Conservation (phyloP, 1,140 invertebrate genomes). For the Nephila pilipes region DNA sequence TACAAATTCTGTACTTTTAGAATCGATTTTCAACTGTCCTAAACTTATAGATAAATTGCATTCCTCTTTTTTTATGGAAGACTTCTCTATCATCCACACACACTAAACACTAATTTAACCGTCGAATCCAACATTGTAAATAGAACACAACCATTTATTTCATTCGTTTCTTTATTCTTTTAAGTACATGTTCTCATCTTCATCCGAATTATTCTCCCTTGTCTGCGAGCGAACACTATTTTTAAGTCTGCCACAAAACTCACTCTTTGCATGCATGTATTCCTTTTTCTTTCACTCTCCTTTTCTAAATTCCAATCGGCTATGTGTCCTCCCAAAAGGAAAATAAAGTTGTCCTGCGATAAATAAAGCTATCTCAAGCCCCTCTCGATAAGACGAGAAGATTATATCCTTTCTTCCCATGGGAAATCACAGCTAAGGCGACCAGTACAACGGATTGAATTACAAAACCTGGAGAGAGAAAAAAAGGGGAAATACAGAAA, state of each 20-base stretch:
- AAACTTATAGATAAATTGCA: too few relatives aligned
- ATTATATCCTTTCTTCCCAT: conserved; percentile 21
- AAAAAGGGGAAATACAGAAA: background rate
- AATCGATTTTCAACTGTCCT: too few relatives aligned
- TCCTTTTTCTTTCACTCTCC: background rate
- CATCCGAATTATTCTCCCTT: background rate
- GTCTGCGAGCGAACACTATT: background rate
- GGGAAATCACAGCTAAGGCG: conserved; percentile 56
- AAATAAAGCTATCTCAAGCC: conserved; percentile 30
- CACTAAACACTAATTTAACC: too few relatives aligned
- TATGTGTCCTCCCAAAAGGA: background rate
- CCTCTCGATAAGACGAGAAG: background rate
- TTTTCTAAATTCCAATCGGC: conserved; percentile 19
- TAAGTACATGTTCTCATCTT: background rate
- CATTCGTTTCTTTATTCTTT: background rate
- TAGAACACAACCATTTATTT: too few relatives aligned
- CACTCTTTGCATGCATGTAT: background rate
- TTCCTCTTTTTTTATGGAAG: too few relatives aligned
- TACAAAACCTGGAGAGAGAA: background rate
- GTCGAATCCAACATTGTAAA: too few relatives aligned
- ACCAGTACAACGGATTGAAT: conserved; percentile 33
- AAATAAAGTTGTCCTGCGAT: conserved; percentile 22
- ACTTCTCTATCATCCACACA: too few relatives aligned
- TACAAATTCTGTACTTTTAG: too few relatives aligned
- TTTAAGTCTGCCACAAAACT: background rate